Conservation (phyloP, 2,113 vertebrate species). For the Pluvialis apricaria region DNA sequence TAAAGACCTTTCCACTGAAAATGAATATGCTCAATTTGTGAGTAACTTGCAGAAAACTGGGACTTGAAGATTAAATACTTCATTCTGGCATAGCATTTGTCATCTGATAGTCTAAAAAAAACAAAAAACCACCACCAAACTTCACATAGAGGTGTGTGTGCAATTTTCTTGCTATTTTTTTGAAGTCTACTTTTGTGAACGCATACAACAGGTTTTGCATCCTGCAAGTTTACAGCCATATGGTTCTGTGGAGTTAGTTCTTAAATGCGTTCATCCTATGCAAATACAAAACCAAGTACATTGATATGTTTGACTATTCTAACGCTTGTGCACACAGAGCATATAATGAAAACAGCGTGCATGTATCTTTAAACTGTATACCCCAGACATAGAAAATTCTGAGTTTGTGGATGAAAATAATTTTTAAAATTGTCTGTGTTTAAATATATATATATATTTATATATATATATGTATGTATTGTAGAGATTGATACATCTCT, state of each 20-base stretch:
- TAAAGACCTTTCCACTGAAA: constrained; percentile 42
- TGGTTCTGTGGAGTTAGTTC: background rate
- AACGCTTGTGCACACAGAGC: background rate
- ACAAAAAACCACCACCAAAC: background rate
- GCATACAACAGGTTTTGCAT: background rate
- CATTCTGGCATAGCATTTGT: background rate
- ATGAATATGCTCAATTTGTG: constrained; percentile 21
- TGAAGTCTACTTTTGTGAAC: background rate
- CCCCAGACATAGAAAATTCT: background rate
- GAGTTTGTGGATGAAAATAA: background rate
- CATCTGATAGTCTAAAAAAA: background rate
- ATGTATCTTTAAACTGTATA: background rate
- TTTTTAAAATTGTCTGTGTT: background rate
- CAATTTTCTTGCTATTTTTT: background rate
- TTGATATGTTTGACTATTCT: background rate
- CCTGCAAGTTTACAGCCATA: background rate
- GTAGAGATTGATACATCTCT: background rate
- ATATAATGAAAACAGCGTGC: background rate
- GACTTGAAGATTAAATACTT: background rate
- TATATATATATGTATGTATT: background rate
- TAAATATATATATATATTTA: too few relatives aligned
- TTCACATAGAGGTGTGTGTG: background rate
- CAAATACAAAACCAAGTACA: background rate
- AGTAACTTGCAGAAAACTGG: background rate
- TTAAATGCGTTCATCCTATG: background rate